A percentile compares a stretch with the other conserved stretches of the same genome.
These are phyloP conservation scores for Tetranychus cinnabarinus DNA, from an alignment of 1,140 invertebrate genomes.

Conservation along the genomic window DNA sequence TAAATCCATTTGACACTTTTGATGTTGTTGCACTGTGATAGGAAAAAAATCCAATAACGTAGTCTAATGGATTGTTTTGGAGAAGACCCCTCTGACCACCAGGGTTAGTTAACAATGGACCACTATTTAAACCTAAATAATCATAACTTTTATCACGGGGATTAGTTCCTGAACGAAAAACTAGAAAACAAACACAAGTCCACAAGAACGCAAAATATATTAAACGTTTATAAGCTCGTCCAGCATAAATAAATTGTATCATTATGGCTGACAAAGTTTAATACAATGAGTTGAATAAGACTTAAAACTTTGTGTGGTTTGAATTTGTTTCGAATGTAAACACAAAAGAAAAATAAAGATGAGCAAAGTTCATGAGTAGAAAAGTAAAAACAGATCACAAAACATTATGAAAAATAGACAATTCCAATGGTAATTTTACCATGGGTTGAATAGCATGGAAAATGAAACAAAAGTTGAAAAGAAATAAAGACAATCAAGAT, in stretches of 20 bases:
- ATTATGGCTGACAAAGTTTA: no score
- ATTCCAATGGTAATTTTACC: no score
- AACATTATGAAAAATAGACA: no score
- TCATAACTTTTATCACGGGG: not conserved
- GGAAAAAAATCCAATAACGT: not conserved
- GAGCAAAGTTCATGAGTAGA: no score
- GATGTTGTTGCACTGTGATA: not conserved
- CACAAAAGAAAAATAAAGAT: no score
- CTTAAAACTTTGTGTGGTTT: no score
- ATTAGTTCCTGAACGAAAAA: constrained; percentile 14
- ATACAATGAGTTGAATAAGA: no score
- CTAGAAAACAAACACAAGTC: constrained; percentile 19
- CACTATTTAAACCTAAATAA: not conserved
- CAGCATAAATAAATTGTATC: constrained; percentile 9
- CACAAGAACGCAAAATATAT: constrained; percentile 17
- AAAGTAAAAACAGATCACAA: no score
- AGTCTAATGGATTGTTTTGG: constrained; percentile 14
- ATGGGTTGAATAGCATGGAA: no score
- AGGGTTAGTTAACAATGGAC: not conserved
- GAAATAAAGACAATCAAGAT: no score
- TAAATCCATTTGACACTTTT: constrained; percentile 6
- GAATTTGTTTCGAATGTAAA: no score
- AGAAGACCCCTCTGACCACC: constrained; percentile 15
- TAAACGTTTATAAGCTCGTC: constrained; percentile 13
- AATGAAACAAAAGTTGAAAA: no score